Percentiles rank a stretch among this genome's conserved stretches.
Evolutionary conservation across 2,113 vertebrate genomes (phyloP).

Genomic region (Phyllostomus hastatus): DNA sequence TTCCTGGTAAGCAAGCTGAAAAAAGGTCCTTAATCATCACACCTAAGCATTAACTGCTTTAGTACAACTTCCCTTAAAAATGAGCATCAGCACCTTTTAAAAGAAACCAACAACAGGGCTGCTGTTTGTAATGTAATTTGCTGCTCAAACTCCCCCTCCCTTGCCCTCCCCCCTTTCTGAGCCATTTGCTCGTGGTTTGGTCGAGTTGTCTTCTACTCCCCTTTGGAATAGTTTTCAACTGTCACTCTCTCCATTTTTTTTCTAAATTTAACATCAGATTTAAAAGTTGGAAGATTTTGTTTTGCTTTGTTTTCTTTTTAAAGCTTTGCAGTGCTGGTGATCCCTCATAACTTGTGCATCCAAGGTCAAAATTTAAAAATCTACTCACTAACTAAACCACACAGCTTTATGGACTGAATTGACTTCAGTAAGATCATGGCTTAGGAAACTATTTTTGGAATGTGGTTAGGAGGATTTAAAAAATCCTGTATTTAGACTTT

Average conservation of each 20-base stretch:
- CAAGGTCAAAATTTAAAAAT: conserved; percentile 29
- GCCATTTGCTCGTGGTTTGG: neutral
- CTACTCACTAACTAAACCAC: neutral
- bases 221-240: neutral
- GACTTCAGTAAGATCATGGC: neutral
- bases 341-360: conserved; percentile 28
- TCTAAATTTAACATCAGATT: neutral
- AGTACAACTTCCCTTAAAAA: neutral
- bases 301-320: conserved; percentile 20
- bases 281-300: neutral
- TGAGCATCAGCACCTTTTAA: neutral
- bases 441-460: neutral
- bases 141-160: neutral
- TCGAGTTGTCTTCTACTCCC: neutral
- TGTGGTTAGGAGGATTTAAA: neutral
- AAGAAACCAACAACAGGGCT: neutral
- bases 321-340: neutral
- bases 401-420: neutral
- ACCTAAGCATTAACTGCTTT: neutral
- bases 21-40: neutral
- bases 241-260: neutral
- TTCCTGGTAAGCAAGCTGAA: conserved; percentile 74
- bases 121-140: neutral
- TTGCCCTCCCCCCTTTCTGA: neutral
- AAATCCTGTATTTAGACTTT: neutral